A percentile compares a stretch with the other conserved stretches of the same genome.
Conservation (phyloP, 30 jellyfish, hydroid and myxozoan genomes). For the Cassiopea xamachana region DNA sequence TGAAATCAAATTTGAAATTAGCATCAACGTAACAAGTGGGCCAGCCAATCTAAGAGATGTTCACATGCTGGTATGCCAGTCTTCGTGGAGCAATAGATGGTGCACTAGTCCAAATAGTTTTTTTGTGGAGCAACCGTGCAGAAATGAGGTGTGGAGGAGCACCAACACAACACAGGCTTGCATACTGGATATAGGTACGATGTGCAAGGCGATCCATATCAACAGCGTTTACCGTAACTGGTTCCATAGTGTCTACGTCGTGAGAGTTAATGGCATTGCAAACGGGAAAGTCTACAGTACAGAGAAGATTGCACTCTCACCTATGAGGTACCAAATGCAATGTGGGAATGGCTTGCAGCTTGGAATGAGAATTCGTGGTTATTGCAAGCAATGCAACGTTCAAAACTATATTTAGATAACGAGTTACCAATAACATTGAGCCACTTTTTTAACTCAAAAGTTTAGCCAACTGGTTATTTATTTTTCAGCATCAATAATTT, state of each 20-base stretch:
- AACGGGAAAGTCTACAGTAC: neutral
- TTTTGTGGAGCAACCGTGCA: constrained; percentile 12
- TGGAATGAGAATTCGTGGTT: neutral
- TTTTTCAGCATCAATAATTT: too few species aligned
- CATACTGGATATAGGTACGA: neutral
- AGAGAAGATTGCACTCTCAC: constrained; percentile 21
- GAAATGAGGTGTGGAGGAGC: neutral
- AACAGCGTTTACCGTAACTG: neutral
- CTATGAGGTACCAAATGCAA: neutral
- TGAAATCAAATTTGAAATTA: constrained; percentile 18
- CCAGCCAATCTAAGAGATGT: neutral
- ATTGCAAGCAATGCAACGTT: neutral
- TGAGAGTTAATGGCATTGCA: constrained; percentile 8
- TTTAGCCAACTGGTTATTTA: too few species aligned
- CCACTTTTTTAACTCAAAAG: too few species aligned
- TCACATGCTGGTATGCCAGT: constrained; percentile 38
- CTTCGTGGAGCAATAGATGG: constrained; percentile 52
- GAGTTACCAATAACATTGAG: neutral
- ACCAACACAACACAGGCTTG: neutral
- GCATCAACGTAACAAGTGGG: neutral
- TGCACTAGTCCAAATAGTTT: constrained; percentile 4
- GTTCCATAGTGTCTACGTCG: constrained; percentile 6
- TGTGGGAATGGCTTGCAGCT: neutral
- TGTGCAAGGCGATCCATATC: neutral
- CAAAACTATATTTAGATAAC: too few species aligned